These are phyloP conservation scores for Megaceryle alcyon DNA, from an alignment of 2,797 vertebrate genomes.

Conservation along the genomic window DNA sequence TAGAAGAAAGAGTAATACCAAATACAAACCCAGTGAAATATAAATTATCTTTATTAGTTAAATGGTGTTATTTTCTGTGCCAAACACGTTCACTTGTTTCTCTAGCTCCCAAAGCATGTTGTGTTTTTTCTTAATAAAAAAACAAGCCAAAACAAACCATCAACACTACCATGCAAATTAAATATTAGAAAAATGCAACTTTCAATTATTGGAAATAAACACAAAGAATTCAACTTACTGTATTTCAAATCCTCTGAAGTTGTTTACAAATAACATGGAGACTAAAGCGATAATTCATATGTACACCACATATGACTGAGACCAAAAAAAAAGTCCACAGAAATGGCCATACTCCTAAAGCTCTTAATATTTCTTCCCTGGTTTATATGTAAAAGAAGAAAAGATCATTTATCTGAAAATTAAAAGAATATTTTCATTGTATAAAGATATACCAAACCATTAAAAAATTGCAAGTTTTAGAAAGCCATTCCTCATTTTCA, in stretches of 20 bases:
- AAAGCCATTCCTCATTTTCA: background rate
- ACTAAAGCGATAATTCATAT: background rate
- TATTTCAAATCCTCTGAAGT: background rate
- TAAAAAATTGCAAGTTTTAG: background rate
- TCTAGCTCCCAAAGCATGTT: background rate
- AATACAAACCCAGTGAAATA: background rate
- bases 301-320: background rate
- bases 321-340: background rate
- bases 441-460: rapidly evolving
- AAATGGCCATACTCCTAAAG: background rate
- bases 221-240: background rate
- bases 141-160: background rate
- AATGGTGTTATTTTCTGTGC: background rate
- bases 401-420: background rate
- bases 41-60: background rate
- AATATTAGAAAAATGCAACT: background rate
- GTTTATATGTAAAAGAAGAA: background rate
- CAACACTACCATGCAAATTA: background rate
- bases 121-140: background rate
- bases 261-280: background rate
- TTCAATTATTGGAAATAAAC: background rate
- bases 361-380: background rate
- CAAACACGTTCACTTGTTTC: background rate
- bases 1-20: background rate
- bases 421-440: background rate